A percentile compares a stretch with the other conserved stretches of the same genome.
Conservation (phyloP, 2,113 vertebrate genomes). For the Chionomys nivalis region DNA sequence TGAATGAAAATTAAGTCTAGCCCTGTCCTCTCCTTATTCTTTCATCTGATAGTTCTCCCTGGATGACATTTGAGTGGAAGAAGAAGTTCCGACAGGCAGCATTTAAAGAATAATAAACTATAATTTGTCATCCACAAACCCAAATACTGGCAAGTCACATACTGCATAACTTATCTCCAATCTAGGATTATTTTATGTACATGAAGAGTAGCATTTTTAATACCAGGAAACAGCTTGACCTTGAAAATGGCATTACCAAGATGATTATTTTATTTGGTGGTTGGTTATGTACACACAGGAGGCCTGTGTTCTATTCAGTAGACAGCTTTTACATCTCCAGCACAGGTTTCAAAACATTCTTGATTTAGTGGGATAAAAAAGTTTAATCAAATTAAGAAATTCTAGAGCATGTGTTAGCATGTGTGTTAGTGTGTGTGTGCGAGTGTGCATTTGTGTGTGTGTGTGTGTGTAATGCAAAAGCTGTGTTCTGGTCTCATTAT, state of each 20-base stretch:
- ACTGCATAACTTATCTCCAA: background rate
- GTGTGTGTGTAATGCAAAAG: background rate
- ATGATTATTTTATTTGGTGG: background rate
- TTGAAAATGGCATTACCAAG: background rate
- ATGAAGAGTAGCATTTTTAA: constrained; percentile 31
- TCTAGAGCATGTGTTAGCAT: background rate
- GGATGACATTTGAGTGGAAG: background rate
- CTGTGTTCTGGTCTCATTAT: background rate
- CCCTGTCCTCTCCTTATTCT: background rate
- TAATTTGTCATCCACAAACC: background rate
- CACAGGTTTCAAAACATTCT: constrained; percentile 33
- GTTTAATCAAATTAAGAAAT: constrained; percentile 77
- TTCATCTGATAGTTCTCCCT: background rate
- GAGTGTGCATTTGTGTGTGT: background rate
- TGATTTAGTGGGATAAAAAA: constrained; percentile 35
- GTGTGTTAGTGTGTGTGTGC: background rate
- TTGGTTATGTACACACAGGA: background rate
- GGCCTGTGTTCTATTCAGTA: background rate
- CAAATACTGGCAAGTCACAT: background rate
- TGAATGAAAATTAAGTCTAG: background rate
- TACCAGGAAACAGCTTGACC: background rate
- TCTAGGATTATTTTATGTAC: background rate
- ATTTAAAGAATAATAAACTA: constrained; percentile 28
- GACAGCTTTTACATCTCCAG: constrained; percentile 51
- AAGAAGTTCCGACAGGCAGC: background rate